Percentiles rank a stretch among this genome's conserved stretches.
These are phyloP conservation scores for Ophion ventricosus DNA, from an alignment of 2,888 invertebrate species.

Conservation along the genomic window DNA sequence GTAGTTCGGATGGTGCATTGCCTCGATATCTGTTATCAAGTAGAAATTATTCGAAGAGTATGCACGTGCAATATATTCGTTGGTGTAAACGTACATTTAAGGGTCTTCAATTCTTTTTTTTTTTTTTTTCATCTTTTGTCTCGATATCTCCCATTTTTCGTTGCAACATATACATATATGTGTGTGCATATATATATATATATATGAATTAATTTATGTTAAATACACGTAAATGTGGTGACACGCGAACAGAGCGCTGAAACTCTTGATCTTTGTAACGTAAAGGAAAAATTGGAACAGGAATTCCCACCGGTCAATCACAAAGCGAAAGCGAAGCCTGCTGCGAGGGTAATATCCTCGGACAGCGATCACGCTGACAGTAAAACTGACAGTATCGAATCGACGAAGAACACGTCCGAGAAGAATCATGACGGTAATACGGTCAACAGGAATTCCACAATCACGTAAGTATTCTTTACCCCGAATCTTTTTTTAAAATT, in stretches of 20 bases:
- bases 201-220: background rate
- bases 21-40: background rate
- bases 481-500: slow-evolving; percentile 7
- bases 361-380: slow-evolving; percentile 82
- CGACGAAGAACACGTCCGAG: slow-evolving; percentile 79
- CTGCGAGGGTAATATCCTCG: slow-evolving; percentile 81
- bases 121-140: background rate
- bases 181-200: too few species aligned
- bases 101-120: background rate
- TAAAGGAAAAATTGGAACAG: slow-evolving; percentile 80
- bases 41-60: slow-evolving; percentile 12
- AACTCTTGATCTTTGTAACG: slow-evolving; percentile 64
- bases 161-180: background rate
- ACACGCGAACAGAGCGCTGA: slow-evolving; percentile 56
- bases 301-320: slow-evolving; percentile 86
- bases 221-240: slow-evolving; percentile 21
- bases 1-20: slow-evolving; percentile 9
- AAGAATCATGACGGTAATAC: slow-evolving; percentile 80
- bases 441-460: slow-evolving; percentile 85
- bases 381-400: slow-evolving; percentile 82
- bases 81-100: background rate
- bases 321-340: slow-evolving; percentile 84
- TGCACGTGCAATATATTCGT: slow-evolving; percentile 18
- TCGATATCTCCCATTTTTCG: background rate
- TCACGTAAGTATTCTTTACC: slow-evolving; percentile 86